Evolutionary conservation across 2,113 vertebrate species (phyloP).

Genomic region (Pangasianodon gigas): DNA sequence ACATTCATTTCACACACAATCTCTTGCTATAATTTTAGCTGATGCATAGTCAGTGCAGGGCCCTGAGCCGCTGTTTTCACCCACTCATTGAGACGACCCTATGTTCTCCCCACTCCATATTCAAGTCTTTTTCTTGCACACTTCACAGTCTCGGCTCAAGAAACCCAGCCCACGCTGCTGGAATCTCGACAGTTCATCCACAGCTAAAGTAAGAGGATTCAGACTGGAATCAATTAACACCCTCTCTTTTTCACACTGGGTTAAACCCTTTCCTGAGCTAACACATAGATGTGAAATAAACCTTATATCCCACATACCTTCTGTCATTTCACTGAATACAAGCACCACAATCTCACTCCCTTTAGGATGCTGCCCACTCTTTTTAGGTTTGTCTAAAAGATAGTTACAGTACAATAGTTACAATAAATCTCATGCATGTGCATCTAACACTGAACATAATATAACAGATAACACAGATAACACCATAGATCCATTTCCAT

Average conservation of each 20-base stretch:
- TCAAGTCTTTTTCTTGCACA: conserved; percentile 61
- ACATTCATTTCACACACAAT: neutral
- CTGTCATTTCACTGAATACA: neutral
- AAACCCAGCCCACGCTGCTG: conserved; percentile 69
- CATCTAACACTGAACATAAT: neutral
- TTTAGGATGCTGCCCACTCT: neutral
- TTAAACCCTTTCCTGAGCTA: conserved; percentile 24
- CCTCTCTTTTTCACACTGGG: conserved; percentile 9
- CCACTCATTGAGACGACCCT: neutral
- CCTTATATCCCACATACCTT: neutral
- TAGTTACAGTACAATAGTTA: neutral
- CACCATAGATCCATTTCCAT: neutral
- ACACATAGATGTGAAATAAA: neutral
- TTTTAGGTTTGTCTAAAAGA: neutral
- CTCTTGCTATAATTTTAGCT: neutral
- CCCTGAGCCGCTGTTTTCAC: neutral
- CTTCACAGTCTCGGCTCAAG: conserved; percentile 74
- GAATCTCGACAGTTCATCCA: conserved; percentile 71
- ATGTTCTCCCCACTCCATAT: conserved; percentile 28
- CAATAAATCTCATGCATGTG: neutral
- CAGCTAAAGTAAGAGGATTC: conserved; percentile 73
- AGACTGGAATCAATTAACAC: conserved; percentile 41
- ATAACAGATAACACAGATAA: neutral
- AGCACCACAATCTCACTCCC: neutral
- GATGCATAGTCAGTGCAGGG: neutral